These are phyloP conservation scores for Ivindomyrus marchei DNA, from an alignment of 2,113 vertebrate genomes.

Conservation along the genomic window DNA sequence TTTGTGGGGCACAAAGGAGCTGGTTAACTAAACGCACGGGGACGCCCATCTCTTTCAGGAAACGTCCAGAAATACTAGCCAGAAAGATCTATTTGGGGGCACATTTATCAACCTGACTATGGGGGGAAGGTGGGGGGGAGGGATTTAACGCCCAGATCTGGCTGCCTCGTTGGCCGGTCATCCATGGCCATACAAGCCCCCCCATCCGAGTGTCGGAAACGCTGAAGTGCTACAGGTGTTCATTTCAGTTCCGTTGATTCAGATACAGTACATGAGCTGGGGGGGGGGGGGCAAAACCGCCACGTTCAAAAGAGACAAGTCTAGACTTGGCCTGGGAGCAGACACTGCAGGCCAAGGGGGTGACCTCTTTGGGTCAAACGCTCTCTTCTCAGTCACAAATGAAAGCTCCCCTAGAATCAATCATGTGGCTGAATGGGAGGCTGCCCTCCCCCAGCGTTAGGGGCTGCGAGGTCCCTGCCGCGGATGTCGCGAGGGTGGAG, in stretches of 20 bases:
- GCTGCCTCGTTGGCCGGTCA: background rate
- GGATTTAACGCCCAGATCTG: background rate
- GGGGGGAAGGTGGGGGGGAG: background rate
- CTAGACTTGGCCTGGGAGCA: slow-evolving; percentile 29
- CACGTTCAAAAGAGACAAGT: slow-evolving; percentile 25
- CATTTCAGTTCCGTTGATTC: background rate
- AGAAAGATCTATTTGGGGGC: background rate
- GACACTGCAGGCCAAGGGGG: slow-evolving; percentile 13
- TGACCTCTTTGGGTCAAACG: slow-evolving; percentile 24
- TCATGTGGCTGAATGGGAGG: slow-evolving; percentile 17
- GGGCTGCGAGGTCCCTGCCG: background rate
- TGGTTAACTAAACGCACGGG: slow-evolving; percentile 49
- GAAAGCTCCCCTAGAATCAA: slow-evolving; percentile 4
- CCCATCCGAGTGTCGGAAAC: background rate
- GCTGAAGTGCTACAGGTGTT: background rate
- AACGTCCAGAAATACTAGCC: slow-evolving; percentile 16
- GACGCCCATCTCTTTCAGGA: slow-evolving; percentile 34
- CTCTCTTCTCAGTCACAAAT: slow-evolving; percentile 16
- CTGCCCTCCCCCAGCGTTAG: background rate
- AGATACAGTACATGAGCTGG: slow-evolving; percentile 23
- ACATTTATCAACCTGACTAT: background rate
- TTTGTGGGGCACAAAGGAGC: slow-evolving; percentile 27
- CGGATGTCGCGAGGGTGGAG: background rate
- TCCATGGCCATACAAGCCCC: background rate
- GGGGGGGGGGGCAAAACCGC: slow-evolving; percentile 14